Evolutionary conservation across 2,797 vertebrate species (phyloP).

Genomic region (Xyrichtys novacula): DNA sequence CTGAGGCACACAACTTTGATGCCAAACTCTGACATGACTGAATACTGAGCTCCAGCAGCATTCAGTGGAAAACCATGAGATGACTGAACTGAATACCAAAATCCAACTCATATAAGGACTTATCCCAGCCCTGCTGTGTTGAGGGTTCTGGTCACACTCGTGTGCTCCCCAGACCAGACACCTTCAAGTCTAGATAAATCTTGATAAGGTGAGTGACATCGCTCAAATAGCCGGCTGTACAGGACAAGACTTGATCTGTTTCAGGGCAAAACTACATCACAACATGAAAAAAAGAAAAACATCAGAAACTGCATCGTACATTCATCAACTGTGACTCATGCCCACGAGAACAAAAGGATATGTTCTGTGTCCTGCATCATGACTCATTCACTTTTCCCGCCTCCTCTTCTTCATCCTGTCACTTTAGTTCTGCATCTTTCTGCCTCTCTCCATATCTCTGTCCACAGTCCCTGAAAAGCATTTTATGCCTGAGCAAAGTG

Average conservation of each 20-base stretch:
- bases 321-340: conserved; percentile 63
- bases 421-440: conserved; percentile 50
- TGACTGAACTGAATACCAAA: conserved; percentile 12
- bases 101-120: conserved; percentile 27
- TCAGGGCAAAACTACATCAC: conserved; percentile 18
- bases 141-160: conserved; percentile 16
- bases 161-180: conserved; percentile 9
- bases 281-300: conserved; percentile 20
- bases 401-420: conserved; percentile 59
- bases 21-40: background rate
- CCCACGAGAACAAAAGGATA: conserved; percentile 50
- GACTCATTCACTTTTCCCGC: conserved; percentile 67
- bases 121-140: conserved; percentile 1
- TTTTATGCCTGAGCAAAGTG: conserved; percentile 67
- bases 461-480: conserved; percentile 60
- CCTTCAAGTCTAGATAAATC: conserved; percentile 19
- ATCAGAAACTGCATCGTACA: conserved; percentile 17
- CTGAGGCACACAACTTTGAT: background rate
- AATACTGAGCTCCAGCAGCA: conserved; percentile 15
- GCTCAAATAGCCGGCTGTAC: conserved; percentile 1
- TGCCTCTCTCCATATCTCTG: conserved; percentile 40
- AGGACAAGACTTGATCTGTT: conserved; percentile 11
- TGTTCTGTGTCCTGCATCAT: conserved; percentile 49
- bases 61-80: conserved; percentile 7
- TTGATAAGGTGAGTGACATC: conserved; percentile 1